These are phyloP conservation scores for Etheostoma nigrum DNA, from an alignment of 2,797 vertebrate species.

Conservation along the genomic window DNA sequence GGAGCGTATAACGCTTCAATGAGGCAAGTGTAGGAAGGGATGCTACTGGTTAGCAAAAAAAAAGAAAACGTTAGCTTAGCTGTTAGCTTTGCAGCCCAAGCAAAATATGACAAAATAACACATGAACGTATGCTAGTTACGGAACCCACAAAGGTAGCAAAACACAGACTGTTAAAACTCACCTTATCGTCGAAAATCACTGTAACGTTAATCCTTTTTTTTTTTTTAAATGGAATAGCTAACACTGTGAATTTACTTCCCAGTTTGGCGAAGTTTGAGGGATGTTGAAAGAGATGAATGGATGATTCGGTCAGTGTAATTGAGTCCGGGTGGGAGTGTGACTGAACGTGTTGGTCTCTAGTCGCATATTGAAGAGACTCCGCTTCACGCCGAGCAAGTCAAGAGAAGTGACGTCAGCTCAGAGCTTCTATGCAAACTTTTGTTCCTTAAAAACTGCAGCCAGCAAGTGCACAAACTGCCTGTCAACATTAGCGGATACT, in stretches of 20 bases:
- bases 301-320: constrained; percentile 50
- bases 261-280: constrained; percentile 37
- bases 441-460: constrained; percentile 16
- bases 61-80: constrained; percentile 55
- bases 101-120: constrained; percentile 19
- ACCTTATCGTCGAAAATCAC: constrained; percentile 45
- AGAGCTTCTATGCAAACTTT: constrained; percentile 67
- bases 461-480: constrained; percentile 17
- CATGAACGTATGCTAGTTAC: constrained; percentile 13
- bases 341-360: constrained; percentile 76
- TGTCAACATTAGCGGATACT: not conserved
- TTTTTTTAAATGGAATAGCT: too few relatives aligned
- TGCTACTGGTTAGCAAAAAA: constrained; percentile 41
- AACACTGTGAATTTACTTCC: constrained; percentile 42
- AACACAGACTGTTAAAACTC: constrained; percentile 44
- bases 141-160: constrained; percentile 24
- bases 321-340: constrained; percentile 60
- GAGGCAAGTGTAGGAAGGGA: constrained; percentile 47
- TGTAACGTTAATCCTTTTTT: constrained; percentile 35
- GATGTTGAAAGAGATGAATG: constrained; percentile 36
- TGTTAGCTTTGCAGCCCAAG: constrained; percentile 63
- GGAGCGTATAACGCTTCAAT: not conserved
- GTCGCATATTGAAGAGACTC: constrained; percentile 85
- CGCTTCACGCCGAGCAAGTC: constrained; percentile 85
- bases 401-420: constrained; percentile 89